These are phyloP conservation scores for Synodontis membranacea DNA, from an alignment of 2,113 vertebrate species.

Conservation along the genomic window DNA sequence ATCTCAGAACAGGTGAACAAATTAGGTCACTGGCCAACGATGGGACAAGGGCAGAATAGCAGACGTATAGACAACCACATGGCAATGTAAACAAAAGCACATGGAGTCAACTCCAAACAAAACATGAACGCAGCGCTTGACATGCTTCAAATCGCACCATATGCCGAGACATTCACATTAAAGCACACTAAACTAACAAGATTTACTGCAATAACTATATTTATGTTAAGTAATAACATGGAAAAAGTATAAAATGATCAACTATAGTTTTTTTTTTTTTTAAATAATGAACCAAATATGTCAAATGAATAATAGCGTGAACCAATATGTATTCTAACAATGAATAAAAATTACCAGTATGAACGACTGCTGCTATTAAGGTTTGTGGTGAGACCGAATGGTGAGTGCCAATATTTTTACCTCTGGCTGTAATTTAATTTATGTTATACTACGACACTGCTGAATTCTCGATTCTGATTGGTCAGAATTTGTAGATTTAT, in stretches of 20 bases:
- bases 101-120: neutral
- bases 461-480: too few relatives aligned
- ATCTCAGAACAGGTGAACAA: neutral
- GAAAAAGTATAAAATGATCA: neutral
- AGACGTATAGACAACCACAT: neutral
- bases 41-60: neutral
- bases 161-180: neutral
- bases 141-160: neutral
- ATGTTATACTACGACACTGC: too few relatives aligned
- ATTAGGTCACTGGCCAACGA: neutral
- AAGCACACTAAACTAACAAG: neutral
- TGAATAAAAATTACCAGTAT: neutral
- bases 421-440: too few relatives aligned
- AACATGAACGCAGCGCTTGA: neutral
- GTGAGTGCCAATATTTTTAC: too few relatives aligned
- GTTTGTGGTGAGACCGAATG: neutral
- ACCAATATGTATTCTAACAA: neutral
- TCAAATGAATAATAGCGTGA: neutral
- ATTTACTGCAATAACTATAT: too few relatives aligned
- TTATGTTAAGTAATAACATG: too few relatives aligned
- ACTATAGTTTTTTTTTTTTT: neutral
- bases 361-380: too few relatives aligned
- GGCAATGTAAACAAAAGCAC: neutral
- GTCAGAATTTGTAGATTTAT: too few relatives aligned
- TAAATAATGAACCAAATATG: neutral